phyloP scores from a whole-genome alignment of 2,888 invertebrate genomes.

The Lepidocyrtoides sp. region DNA sequence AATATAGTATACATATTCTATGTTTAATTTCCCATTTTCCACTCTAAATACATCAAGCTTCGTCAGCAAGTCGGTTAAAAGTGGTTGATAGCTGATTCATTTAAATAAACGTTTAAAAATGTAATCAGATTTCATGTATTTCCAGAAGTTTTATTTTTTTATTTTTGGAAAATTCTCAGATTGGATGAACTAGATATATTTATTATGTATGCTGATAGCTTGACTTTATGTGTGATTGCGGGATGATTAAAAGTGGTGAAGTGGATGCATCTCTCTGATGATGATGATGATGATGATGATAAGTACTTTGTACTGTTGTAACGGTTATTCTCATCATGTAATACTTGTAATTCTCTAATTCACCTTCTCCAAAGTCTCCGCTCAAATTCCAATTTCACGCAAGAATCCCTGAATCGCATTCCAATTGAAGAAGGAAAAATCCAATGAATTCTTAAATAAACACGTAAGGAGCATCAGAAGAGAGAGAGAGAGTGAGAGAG shows the following conservation, averaged over 20 bases:
- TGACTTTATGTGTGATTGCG: constrained; percentile 60
- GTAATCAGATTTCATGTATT: background rate
- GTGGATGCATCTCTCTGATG: background rate
- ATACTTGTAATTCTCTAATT: background rate
- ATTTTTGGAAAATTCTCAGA: background rate
- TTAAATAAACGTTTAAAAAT: background rate
- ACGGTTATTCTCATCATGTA: background rate
- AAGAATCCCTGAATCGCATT: constrained; percentile 48
- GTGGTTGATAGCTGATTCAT: background rate
- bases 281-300: background rate
- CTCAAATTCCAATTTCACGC: constrained; percentile 15
- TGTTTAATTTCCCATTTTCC: background rate
- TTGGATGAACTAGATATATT: background rate
- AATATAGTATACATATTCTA: too few species aligned
- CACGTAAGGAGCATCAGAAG: background rate
- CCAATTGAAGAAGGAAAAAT: background rate
- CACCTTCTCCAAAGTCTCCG: background rate
- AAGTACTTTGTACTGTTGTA: constrained; percentile 14
- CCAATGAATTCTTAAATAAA: constrained; percentile 46
- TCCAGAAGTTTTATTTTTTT: background rate
- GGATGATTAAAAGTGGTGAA: constrained; percentile 43
- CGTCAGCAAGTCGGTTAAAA: background rate
- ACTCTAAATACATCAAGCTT: background rate
- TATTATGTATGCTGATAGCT: background rate
- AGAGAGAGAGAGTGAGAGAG: too few species aligned